phyloP scores from a whole-genome alignment of 2,888 invertebrate species.

The Ormyrus pomaceus region DNA sequence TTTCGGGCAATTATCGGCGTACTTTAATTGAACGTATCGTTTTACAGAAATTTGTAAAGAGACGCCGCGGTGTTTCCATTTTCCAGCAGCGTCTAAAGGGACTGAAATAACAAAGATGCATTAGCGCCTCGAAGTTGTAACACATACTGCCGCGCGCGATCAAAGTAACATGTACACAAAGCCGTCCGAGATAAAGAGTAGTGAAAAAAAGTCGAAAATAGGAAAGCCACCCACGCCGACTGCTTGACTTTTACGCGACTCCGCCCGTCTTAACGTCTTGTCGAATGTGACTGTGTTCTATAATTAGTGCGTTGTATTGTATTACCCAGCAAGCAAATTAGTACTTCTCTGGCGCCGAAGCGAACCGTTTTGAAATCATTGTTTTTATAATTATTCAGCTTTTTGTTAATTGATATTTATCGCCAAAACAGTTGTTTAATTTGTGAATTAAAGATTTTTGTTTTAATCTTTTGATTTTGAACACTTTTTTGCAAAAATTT shows the following conservation, averaged over 20 bases:
- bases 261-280: slow-evolving; percentile 66
- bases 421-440: too few relatives aligned
- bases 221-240: slow-evolving; percentile 71
- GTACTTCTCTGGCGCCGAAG: too few relatives aligned
- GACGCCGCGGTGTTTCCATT: slow-evolving; percentile 27
- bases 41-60: slow-evolving; percentile 46
- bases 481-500: too few relatives aligned
- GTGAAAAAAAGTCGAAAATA: slow-evolving; percentile 68
- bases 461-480: too few relatives aligned
- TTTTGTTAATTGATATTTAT: too few relatives aligned
- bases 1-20: too few relatives aligned
- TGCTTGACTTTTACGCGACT: slow-evolving; percentile 67
- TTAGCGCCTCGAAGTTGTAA: slow-evolving; percentile 66
- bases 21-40: slow-evolving; percentile 1
- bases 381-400: too few relatives aligned
- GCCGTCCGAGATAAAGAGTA: slow-evolving; percentile 55
- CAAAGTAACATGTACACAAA: slow-evolving; percentile 65
- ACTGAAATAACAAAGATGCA: slow-evolving; percentile 73
- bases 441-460: too few relatives aligned
- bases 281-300: slow-evolving; percentile 66
- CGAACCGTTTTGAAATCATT: too few relatives aligned
- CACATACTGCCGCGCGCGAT: slow-evolving; percentile 58
- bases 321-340: slow-evolving; percentile 71
- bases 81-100: slow-evolving; percentile 63
- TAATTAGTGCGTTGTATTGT: slow-evolving; percentile 72